phyloP scores from a whole-genome alignment of 2,113 vertebrate genomes.

The Calyptomena viridis region DNA sequence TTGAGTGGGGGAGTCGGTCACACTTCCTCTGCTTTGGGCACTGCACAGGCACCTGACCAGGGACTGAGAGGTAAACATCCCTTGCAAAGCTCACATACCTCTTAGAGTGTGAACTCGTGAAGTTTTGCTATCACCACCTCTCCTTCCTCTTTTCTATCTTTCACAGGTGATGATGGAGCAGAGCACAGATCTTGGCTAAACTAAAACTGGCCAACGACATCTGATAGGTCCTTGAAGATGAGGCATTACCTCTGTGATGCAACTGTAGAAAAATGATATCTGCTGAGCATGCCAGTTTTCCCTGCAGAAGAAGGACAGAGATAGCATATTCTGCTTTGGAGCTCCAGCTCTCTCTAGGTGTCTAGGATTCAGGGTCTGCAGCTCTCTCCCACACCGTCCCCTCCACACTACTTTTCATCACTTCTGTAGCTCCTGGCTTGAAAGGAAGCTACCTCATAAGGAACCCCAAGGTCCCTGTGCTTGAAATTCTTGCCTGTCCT shows the following conservation, averaged over 20 bases:
- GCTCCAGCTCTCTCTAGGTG: not conserved
- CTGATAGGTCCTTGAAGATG: not conserved
- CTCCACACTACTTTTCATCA: not conserved
- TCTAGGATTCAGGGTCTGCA: not conserved
- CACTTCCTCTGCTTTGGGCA: not conserved
- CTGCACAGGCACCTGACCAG: not conserved
- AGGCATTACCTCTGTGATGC: not conserved
- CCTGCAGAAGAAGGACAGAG: not conserved
- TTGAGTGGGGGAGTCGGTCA: accelerated
- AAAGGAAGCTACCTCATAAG: accelerated
- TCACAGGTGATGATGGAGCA: not conserved
- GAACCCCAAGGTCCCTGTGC: not conserved
- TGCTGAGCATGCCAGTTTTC: not conserved
- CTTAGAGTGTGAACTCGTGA: not conserved
- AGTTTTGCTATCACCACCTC: not conserved
- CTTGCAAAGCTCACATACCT: not conserved
- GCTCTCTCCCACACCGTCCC: not conserved
- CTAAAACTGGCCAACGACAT: not conserved
- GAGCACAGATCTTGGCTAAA: not conserved
- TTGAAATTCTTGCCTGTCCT: not conserved
- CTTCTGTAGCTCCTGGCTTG: not conserved
- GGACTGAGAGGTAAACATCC: not conserved
- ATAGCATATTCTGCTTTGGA: not conserved
- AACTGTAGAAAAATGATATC: not conserved
- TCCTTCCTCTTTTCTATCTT: not conserved